A percentile compares a stretch with the other conserved stretches of the same genome.
Conservation (phyloP, 2,888 invertebrate genomes). For the Liodrosophila aerea region DNA sequence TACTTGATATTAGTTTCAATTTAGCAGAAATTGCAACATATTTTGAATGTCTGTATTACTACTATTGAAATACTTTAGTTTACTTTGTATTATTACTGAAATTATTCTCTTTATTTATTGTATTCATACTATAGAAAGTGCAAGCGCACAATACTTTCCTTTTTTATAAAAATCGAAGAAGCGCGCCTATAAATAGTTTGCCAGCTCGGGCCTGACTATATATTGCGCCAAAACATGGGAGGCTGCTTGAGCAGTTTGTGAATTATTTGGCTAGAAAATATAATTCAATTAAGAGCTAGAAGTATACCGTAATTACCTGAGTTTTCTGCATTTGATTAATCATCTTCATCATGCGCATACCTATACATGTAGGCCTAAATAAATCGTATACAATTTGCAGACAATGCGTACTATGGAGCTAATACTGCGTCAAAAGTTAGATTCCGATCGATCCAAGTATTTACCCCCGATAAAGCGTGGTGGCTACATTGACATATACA, state of each 20-base stretch:
- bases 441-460: conserved; percentile 89
- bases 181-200: conserved; percentile 60
- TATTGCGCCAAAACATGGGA: conserved; percentile 15
- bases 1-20: no score
- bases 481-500: conserved; percentile 91
- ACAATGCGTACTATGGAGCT: conserved; percentile 89
- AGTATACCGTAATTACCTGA: no score
- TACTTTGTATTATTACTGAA: no score
- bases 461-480: conserved; percentile 92
- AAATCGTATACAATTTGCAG: conserved; percentile 83
- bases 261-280: no score
- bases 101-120: no score
- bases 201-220: conserved; percentile 28
- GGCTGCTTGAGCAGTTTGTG: conserved; percentile 52
- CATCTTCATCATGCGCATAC: no score
- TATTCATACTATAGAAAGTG: no score
- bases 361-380: conserved; percentile 6
- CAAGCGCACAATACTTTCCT: conserved; percentile 56
- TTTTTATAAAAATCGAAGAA: conserved; percentile 59
- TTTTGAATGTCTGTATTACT: no score
- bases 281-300: no score
- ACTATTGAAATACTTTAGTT: no score
- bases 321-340: no score
- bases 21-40: no score
- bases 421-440: conserved; percentile 88